A percentile compares a stretch with the other conserved stretches of the same genome.
These are phyloP conservation scores for Siderastrea siderea DNA, from an alignment of 92 coral and sea anemone genomes.

Conservation along the genomic window DNA sequence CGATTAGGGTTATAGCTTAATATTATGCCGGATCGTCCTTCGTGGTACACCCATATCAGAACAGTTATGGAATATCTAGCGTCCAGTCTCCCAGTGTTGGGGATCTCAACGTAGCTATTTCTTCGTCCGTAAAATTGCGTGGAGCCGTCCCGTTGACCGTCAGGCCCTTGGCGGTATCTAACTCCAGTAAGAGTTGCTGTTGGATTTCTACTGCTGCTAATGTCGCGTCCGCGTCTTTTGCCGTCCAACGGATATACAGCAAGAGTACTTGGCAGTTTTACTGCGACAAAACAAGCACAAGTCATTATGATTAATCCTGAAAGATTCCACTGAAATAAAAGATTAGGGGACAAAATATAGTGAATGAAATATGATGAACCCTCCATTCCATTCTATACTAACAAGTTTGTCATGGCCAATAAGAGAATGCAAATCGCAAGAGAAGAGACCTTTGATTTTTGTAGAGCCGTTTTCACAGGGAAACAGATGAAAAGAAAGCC, in stretches of 20 bases:
- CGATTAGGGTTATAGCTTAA: conserved; percentile 72
- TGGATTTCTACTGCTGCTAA: conserved; percentile 59
- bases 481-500: too few species aligned
- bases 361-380: too few species aligned
- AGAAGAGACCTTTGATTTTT: too few species aligned
- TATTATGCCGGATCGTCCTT: conserved; percentile 41
- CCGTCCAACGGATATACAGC: conserved; percentile 80
- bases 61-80: conserved; percentile 70
- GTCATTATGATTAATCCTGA: not conserved
- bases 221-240: conserved; percentile 59
- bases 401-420: too few species aligned
- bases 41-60: conserved; percentile 28
- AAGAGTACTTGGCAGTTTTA: conserved; percentile 47
- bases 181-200: conserved; percentile 42
- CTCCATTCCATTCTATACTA: too few species aligned
- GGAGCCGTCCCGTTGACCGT: conserved; percentile 69
- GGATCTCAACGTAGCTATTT: conserved; percentile 74
- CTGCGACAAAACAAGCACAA: conserved; percentile 4
- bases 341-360: too few species aligned
- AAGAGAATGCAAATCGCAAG: too few species aligned
- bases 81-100: conserved; percentile 71
- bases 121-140: conserved; percentile 58
- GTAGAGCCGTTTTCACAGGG: too few species aligned
- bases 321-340: too few species aligned
- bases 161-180: conserved; percentile 59